A percentile compares a stretch with the other conserved stretches of the same genome.
These are phyloP conservation scores for Parnassius apollo DNA, from an alignment of 2,888 invertebrate species.

Conservation along the genomic window DNA sequence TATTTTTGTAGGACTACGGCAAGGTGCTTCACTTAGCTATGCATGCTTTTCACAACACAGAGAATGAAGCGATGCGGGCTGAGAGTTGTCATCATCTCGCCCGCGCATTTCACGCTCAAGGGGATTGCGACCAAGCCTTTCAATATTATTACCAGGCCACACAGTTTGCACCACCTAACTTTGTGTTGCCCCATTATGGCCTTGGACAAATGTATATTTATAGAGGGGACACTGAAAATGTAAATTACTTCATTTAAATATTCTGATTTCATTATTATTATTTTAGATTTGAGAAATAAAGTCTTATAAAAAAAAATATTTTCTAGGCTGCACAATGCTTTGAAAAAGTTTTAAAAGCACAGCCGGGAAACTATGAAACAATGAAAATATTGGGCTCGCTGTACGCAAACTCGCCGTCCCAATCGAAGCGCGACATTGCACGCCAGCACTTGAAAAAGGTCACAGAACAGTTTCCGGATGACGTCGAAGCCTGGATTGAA, in stretches of 20 bases:
- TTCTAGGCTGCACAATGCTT: conserved; percentile 97
- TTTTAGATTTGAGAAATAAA: background rate
- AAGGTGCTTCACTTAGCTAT: conserved; percentile 98
- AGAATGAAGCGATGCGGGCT: conserved; percentile 99
- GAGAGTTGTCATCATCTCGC: conserved; percentile 99
- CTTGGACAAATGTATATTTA: conserved; percentile 99
- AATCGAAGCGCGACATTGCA: conserved; percentile 95
- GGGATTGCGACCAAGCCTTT: conserved; percentile 98
- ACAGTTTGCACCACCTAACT: conserved; percentile 96
- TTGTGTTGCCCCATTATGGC: conserved; percentile 98
- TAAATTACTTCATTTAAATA: conserved; percentile 62
- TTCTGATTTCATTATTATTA: conserved; percentile 2
- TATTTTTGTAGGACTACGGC: conserved; percentile 86
- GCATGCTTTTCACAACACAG: conserved; percentile 99
- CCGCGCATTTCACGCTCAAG: conserved; percentile 96
- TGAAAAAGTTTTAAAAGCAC: conserved; percentile 98
- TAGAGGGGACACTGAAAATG: conserved; percentile 96
- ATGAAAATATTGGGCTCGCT: conserved; percentile 99
- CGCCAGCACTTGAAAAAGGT: conserved; percentile 96
- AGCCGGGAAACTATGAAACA: conserved; percentile 99
- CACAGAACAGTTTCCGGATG: conserved; percentile 98
- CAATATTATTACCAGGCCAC: conserved; percentile 99
- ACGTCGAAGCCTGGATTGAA: conserved; percentile 99
- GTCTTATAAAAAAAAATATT: background rate
- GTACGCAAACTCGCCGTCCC: conserved; percentile 94